Conservation (phyloP, 2,113 vertebrate genomes). For the Synodontis membranacea region DNA sequence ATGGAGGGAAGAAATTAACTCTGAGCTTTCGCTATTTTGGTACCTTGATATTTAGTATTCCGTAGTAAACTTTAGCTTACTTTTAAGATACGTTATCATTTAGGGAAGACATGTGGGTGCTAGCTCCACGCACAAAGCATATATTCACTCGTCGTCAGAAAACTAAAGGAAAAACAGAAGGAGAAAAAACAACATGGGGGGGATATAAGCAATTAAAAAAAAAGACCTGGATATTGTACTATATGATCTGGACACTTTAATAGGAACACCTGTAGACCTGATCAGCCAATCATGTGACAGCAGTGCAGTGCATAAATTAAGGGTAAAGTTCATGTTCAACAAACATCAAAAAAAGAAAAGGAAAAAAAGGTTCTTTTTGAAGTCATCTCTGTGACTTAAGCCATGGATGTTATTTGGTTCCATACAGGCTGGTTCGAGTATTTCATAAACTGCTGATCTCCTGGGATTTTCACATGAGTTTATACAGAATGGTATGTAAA, state of each 20-base stretch:
- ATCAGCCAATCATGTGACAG: neutral
- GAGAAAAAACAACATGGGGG: neutral
- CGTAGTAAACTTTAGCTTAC: neutral
- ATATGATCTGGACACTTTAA: neutral
- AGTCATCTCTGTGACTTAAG: neutral
- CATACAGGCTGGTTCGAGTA: neutral
- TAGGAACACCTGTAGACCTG: neutral
- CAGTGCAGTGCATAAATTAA: neutral
- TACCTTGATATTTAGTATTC: slow-evolving; percentile 7
- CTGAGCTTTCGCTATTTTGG: neutral
- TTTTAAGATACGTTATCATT: neutral
- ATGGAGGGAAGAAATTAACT: neutral
- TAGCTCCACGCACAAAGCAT: neutral
- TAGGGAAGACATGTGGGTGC: neutral
- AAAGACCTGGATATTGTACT: neutral
- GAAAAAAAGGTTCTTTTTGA: too few relatives aligned
- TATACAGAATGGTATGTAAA: neutral
- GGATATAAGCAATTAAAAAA: neutral
- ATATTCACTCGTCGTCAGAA: neutral
- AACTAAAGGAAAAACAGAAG: neutral
- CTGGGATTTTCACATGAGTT: neutral
- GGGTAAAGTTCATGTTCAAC: neutral
- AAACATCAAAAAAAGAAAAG: neutral
- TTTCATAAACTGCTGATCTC: neutral
- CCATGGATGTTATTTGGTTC: neutral